phyloP scores from a whole-genome alignment of 2,113 vertebrate species.

The Mesitornis unicolor region DNA sequence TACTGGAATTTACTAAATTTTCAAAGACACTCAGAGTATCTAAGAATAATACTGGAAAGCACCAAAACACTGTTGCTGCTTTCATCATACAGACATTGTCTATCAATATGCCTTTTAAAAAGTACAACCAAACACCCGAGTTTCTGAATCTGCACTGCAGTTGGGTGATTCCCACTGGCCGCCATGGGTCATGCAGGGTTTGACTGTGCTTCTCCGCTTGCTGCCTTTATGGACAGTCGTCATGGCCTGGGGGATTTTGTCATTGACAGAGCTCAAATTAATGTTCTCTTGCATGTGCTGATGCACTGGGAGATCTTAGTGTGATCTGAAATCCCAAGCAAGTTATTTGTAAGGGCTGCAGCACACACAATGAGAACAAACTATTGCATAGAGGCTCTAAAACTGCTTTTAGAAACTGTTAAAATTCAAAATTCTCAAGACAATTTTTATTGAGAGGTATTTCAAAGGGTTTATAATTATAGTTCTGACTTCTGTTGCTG shows the following conservation, averaged over 20 bases:
- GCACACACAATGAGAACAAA: neutral
- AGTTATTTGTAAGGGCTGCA: neutral
- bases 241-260: neutral
- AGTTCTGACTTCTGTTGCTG: neutral
- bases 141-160: neutral
- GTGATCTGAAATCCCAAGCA: neutral
- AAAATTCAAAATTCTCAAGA: neutral
- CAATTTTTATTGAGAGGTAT: neutral
- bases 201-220: neutral
- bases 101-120: fast-evolving
- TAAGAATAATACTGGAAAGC: neutral
- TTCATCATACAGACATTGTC: neutral
- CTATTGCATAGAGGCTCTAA: neutral
- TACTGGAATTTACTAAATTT: neutral
- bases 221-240: neutral
- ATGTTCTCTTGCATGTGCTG: neutral
- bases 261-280: neutral
- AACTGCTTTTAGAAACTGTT: neutral
- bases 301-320: neutral
- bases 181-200: neutral
- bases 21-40: neutral
- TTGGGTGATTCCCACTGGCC: neutral
- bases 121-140: neutral
- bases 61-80: neutral
- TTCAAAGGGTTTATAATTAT: neutral